Evolutionary conservation across 2,113 vertebrate species (phyloP), one percentile per base, ranked within the genome.

Genomic region (Ctenomys sociabilis): DNA sequence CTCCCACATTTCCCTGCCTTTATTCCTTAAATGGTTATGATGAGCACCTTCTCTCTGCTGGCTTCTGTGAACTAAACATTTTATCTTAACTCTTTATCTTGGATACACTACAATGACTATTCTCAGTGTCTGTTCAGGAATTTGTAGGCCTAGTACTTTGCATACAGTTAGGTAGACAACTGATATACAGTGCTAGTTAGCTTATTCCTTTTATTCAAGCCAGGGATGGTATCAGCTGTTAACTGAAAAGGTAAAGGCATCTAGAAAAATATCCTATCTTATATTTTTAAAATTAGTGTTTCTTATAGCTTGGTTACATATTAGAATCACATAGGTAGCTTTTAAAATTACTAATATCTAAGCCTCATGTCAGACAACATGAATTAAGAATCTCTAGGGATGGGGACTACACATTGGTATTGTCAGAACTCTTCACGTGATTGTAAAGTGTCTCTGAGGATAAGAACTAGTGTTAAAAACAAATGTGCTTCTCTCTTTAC

Each of bases 11-110:
- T 93, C 54, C 70, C 14, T 90, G 63, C 10, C 43, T 93, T 73
- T 49, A 80, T 57, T 93, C 17, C 30, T 94, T 93, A 16, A 94
- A 57, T 90, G 32, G 92, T 63, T 90, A 61, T 92, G 28, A 72
- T 64, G 14, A 73, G 22, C 17, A 89, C 13, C 35, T 94, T 89
- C 77, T 88, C 28, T 90, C 8, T n/a, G 11, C 75, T 40, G 94
- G 37, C 21, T 88, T 28, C 26, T 90, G 11, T 91, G 70, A 88
- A 75, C 5, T 35, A 88, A 64, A 54, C 43, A 92, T 49, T 35
- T 96, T 90, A 72, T 92, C 8, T 17, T 80, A 88, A 91, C 78
- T 94, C 11, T 8, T 93, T 37, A 12, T 19, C 26, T 84, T 68
- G 17, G 13, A 68, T 80, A 30, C 4, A 64, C 30, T 26, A 83